These are phyloP conservation scores for Pelobates cultripes DNA, from an alignment of 2,797 vertebrate genomes.

Conservation along the genomic window DNA sequence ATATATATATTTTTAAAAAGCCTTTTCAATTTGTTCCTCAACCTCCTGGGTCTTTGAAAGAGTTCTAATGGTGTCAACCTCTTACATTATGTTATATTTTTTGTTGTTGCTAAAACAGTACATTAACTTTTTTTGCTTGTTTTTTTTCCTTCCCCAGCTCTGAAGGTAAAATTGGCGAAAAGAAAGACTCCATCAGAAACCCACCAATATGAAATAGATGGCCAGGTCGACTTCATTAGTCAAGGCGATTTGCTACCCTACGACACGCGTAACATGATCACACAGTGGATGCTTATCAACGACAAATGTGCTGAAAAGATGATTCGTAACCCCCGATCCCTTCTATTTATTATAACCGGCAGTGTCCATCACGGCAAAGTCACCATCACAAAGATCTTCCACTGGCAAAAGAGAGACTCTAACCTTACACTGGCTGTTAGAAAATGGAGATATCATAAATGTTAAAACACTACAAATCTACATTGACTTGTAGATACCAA, in stretches of 20 bases:
- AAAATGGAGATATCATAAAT: constrained; percentile 87
- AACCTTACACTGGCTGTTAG: constrained; percentile 78
- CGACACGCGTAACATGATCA: constrained; percentile 80
- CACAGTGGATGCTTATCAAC: constrained; percentile 88
- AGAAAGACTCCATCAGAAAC: constrained; percentile 67
- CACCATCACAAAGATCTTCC: constrained; percentile 76
- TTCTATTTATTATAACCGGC: constrained; percentile 81
- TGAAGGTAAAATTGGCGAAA: constrained; percentile 81
- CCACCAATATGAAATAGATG: constrained; percentile 79
- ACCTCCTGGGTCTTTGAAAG: too few relatives aligned
- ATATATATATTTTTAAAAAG: too few relatives aligned
- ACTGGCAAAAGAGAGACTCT: constrained; percentile 81
- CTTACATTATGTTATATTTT: too few relatives aligned
- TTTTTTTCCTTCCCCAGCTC: constrained; percentile 62
- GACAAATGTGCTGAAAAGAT: constrained; percentile 75
- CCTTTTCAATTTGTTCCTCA: too few relatives aligned
- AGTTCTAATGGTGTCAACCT: too few relatives aligned
- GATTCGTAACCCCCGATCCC: constrained; percentile 70
- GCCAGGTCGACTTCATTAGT: constrained; percentile 81
- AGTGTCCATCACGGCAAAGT: constrained; percentile 72
- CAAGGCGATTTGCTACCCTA: constrained; percentile 82
- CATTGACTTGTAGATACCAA: constrained; percentile 22
- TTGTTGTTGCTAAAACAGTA: too few relatives aligned
- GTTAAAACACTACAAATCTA: constrained; percentile 63
- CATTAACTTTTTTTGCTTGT: neutral